phyloP scores from a whole-genome alignment of 2,113 vertebrate species.

The Crocuta crocuta region DNA sequence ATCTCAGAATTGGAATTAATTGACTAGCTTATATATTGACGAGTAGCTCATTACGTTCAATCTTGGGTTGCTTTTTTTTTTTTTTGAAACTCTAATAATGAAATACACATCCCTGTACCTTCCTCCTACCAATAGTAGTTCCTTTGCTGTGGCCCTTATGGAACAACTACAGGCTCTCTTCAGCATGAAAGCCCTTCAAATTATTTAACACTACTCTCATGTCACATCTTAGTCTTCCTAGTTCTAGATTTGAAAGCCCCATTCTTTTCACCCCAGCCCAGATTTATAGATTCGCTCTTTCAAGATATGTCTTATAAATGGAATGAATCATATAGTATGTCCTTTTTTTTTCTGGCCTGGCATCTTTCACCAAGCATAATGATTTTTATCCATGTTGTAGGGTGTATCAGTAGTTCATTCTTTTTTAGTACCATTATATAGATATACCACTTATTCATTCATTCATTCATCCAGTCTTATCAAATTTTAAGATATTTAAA shows the following conservation, averaged over 20 bases:
- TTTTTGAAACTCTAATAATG: neutral
- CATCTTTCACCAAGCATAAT: neutral
- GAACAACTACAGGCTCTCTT: neutral
- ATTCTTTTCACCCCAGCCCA: neutral
- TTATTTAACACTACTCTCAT: neutral
- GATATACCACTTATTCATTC: neutral
- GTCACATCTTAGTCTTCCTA: neutral
- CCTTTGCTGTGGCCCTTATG: neutral
- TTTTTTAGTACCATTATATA: neutral
- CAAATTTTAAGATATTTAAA: neutral
- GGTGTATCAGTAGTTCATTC: neutral
- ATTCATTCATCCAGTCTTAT: neutral
- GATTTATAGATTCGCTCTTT: neutral
- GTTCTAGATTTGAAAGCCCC: neutral
- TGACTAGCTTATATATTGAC: neutral
- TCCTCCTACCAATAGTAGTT: neutral
- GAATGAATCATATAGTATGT: neutral
- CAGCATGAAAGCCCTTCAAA: neutral
- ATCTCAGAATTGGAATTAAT: neutral
- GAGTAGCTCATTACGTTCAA: neutral
- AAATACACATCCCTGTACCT: neutral
- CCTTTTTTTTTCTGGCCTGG: neutral
- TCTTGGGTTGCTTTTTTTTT: neutral
- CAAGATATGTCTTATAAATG: neutral
- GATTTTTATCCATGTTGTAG: neutral